Base-by-base conservation (phyloP, 2,113 vertebrate species). In the Saccopteryx leptura region DNA sequence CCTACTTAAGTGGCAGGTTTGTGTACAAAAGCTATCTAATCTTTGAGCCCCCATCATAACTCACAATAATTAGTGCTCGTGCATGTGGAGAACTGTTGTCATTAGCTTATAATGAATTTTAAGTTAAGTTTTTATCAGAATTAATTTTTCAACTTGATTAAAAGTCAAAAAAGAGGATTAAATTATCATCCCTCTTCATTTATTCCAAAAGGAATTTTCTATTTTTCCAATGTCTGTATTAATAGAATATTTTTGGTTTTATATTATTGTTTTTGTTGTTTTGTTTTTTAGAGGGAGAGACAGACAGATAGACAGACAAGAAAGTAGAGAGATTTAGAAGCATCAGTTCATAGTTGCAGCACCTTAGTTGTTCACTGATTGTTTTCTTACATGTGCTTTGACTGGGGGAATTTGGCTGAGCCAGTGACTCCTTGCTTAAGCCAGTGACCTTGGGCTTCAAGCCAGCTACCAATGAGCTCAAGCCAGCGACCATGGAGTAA, bases 1-100 rank as follows among this genome's bases (percentile, higher is more conserved):
- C 17, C 23, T 87, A 52, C 17, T 80, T 26, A 88, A 90, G 31
- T n/a, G 76, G 75, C 28, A 75, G 31, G 7, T 69, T 86, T 84
- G 8, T 90, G 12, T 95, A 68, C 28, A 79, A 88, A 58, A 88
- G 65, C 72, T 91, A n/a, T 3, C 74, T 52, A 94, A 74, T 8
- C 1, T 31, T 26, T 63, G 92, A 84, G 24, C 19, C 24, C 12
- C 60, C 58, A 1, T 79, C 48, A 46, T 68, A 88, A 68, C 5
- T 90, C 71, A 82, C 33, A 89, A 79, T 17, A 28, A 56, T 46
- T 83, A 92, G 7, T 33, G 8, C 33, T 88, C 50, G 7, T 52
- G 8, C 48, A 9, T 75, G 33, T 82, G 50, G 48, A 69, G 23
- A 83, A 14, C 63, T 5, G 63, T 56, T 0, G 0, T 72, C 19